These are phyloP conservation scores for Phyllotreta cruciferae DNA, from an alignment of 2,888 invertebrate species.

Conservation along the genomic window DNA sequence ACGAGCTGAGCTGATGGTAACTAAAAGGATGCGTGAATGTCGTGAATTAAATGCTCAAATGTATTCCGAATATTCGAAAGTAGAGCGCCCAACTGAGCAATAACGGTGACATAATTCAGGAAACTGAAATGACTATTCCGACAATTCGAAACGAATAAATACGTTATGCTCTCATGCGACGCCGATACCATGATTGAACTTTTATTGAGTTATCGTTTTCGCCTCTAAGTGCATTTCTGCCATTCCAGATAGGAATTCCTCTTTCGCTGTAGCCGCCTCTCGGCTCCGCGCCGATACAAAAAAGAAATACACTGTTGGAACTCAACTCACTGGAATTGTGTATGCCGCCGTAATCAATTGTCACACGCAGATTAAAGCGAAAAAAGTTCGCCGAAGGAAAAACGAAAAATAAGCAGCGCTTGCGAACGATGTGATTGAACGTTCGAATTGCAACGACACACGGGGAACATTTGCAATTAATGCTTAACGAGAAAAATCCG, in stretches of 20 bases:
- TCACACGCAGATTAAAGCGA: constrained; percentile 27
- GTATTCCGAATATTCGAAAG: too few species aligned
- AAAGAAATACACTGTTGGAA: constrained; percentile 33
- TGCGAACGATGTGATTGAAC: background rate
- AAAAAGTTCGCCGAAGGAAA: too few species aligned
- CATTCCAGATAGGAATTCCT: constrained; percentile 38
- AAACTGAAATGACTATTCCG: background rate
- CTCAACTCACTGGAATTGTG: constrained; percentile 35
- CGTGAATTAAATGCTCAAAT: too few species aligned
- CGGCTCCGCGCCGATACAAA: constrained; percentile 23
- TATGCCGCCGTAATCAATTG: constrained; percentile 35
- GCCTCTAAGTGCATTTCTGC: constrained; percentile 39
- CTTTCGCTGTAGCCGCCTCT: constrained; percentile 17
- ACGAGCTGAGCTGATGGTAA: too few species aligned
- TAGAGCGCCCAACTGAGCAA: constrained; percentile 1
- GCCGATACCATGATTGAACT: constrained; percentile 32
- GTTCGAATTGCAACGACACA: background rate
- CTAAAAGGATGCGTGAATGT: too few species aligned
- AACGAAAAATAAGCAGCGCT: background rate
- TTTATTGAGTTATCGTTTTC: constrained; percentile 39
- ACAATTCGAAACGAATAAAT: background rate
- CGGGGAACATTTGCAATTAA: constrained; percentile 26
- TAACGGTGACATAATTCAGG: constrained; percentile 1
- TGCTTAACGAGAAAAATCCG: constrained; percentile 41
- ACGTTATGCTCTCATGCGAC: constrained; percentile 3